Base-by-base conservation (phyloP, 2,888 invertebrate species). In the Rotaria macrura region DNA sequence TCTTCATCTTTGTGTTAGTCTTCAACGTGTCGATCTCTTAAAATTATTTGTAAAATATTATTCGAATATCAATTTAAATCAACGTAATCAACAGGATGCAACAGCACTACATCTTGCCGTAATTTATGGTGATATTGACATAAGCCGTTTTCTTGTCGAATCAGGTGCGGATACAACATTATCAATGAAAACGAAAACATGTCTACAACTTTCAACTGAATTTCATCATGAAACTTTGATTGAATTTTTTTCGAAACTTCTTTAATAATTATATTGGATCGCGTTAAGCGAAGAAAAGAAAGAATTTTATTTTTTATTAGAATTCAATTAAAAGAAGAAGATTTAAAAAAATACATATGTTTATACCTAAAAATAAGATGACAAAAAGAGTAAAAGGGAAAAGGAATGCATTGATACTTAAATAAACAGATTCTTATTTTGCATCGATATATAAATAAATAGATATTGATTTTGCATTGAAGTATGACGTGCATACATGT, bases 31-130 rank as follows among this genome's bases (percentile, higher is more conserved):
- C 14, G 43, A 43, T 40, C 1, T 40, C 3, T 23, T 79, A 25
- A 2, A 79, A 79, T 79, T 79, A n/a, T n/a, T 79, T 25, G 4
- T 79, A 43, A 79, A 79, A 79, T 79, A 79, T 43, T 79, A 79
- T 79, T 43, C 79, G 25, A 79, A 23, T 43, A 43, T 79, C 3
- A 43, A 79, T 43, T 40, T 79, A n/a, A 79, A 79, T 43, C 40
- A 43, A 43, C 40, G 43, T n/a, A 79, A 79, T 43, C 1, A 79
- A 43, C 79, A 79, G n/a, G 40, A 79, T n/a, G 79, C 79, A 7
- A 43, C 79, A 25, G 43, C 79, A 12, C 25, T 79, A 43, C 79
- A 79, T 43, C 43, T 79, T 43, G 79, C 25, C n/a, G 43, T 79
- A 10, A 79, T 79, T 25, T 79, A 79, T n/a, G 43, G n/a, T 43